Conservation (phyloP, 2,888 invertebrate species). For the Alloscopus bannaensis region DNA sequence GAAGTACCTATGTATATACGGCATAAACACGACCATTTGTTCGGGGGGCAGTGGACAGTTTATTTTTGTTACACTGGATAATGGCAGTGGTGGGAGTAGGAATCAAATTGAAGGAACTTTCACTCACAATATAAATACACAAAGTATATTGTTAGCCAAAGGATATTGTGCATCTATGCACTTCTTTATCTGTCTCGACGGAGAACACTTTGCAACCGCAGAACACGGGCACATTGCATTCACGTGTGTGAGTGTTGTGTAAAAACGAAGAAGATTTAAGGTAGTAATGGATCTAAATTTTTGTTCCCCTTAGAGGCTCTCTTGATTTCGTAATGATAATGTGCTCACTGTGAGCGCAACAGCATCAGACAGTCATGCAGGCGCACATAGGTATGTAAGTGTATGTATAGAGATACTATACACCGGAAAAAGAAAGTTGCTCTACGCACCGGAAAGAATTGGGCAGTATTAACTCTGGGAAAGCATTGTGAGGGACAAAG, state of each 20-base stretch:
- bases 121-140: conserved; percentile 2
- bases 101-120: background rate
- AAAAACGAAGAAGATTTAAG: conserved; percentile 4
- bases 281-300: conserved; percentile 32
- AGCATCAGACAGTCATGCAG: background rate
- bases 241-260: conserved; percentile 8
- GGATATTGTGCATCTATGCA: conserved; percentile 44
- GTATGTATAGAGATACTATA: background rate
- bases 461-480: background rate
- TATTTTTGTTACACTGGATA: conserved; percentile 15
- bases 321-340: conserved; percentile 11
- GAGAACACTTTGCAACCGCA: background rate
- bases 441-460: background rate
- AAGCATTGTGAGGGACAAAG: conserved; percentile 26
- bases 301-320: conserved; percentile 28
- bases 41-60: conserved; percentile 35
- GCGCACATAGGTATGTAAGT: background rate
- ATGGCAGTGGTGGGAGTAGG: background rate
- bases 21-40: too few relatives aligned
- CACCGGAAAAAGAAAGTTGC: too few relatives aligned
- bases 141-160: conserved; percentile 28
- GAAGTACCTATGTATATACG: too few relatives aligned
- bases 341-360: background rate
- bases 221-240: background rate
- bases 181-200: conserved; percentile 10